Percentiles rank a stretch among this genome's conserved stretches.
These are phyloP conservation scores for Rhinatrema bivittatum DNA, from an alignment of 2,797 vertebrate species.

Conservation along the genomic window DNA sequence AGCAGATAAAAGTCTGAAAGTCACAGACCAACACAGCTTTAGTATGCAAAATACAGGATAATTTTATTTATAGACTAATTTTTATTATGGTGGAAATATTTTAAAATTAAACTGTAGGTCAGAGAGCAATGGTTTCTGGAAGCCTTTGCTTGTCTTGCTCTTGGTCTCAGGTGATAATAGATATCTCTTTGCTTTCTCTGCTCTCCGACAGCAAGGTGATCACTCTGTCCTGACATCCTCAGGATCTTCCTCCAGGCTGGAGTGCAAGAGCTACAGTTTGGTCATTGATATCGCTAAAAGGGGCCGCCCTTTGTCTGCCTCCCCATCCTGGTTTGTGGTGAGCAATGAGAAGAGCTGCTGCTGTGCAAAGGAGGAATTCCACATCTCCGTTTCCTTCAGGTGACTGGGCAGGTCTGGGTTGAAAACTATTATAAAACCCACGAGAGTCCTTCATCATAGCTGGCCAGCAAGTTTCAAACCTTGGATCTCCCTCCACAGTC, in stretches of 20 bases:
- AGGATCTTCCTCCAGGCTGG: slow-evolving; percentile 87
- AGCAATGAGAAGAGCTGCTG: slow-evolving; percentile 79
- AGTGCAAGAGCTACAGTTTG: slow-evolving; percentile 77
- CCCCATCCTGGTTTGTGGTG: slow-evolving; percentile 85
- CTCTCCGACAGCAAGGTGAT: slow-evolving; percentile 72
- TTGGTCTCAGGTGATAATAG: slow-evolving; percentile 72
- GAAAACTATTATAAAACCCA: slow-evolving; percentile 83
- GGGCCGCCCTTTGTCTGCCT: slow-evolving; percentile 47
- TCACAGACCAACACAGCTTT: no score
- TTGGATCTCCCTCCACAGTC: slow-evolving; percentile 88
- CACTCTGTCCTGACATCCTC: slow-evolving; percentile 78
- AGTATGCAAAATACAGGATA: no score
- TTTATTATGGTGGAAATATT: no score
- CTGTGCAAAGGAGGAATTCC: no score
- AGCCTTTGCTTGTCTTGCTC: no score
- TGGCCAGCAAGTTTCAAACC: slow-evolving; percentile 96
- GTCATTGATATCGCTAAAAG: slow-evolving; percentile 75
- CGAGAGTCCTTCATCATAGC: slow-evolving; percentile 82
- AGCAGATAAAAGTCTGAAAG: no score
- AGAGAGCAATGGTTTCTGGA: no score
- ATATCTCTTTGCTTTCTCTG: slow-evolving; percentile 89
- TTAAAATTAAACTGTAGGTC: no score
- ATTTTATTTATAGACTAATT: no score
- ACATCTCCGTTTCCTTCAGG: slow-evolving; percentile 81
- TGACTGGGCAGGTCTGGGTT: slow-evolving; percentile 83